Percentiles rank a stretch among this genome's conserved stretches.
Evolutionary conservation across 1,140 invertebrate species (phyloP).

Genomic region (Platorchestia sp.): DNA sequence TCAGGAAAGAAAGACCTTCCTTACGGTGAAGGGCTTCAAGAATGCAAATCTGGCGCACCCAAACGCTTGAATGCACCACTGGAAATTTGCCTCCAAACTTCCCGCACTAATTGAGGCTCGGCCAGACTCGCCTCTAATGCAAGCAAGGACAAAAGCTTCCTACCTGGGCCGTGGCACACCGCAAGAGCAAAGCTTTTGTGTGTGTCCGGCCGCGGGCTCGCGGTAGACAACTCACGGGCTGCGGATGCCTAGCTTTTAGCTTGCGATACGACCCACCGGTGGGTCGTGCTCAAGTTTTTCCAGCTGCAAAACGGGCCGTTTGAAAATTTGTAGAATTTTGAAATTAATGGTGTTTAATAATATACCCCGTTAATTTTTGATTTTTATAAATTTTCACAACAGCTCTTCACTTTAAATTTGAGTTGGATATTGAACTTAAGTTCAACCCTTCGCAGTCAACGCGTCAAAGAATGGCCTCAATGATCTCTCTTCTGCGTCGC

Average conservation of each 20-base stretch:
- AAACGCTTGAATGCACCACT: neutral
- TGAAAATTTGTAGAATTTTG: no score
- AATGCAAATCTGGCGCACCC: neutral
- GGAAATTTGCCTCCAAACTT: neutral
- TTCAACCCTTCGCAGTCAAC: no score
- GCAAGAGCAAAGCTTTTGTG: neutral
- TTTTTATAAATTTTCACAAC: no score
- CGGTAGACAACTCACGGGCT: neutral
- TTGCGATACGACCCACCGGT: no score
- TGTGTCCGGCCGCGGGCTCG: neutral
- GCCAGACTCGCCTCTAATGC: neutral
- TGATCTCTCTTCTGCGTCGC: neutral
- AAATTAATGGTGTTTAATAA: no score
- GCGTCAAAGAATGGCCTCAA: neutral
- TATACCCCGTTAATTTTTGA: no score
- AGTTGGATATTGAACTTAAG: no score
- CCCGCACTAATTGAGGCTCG: neutral
- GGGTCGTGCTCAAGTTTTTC: no score
- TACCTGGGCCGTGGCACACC: neutral
- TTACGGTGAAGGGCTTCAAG: neutral
- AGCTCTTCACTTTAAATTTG: no score
- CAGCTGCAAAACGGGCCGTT: no score
- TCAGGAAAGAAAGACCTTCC: neutral
- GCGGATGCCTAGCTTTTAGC: neutral
- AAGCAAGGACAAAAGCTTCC: neutral